Base-by-base conservation (phyloP, 2,797 vertebrate species). In the Enteromius trimaculatus region DNA sequence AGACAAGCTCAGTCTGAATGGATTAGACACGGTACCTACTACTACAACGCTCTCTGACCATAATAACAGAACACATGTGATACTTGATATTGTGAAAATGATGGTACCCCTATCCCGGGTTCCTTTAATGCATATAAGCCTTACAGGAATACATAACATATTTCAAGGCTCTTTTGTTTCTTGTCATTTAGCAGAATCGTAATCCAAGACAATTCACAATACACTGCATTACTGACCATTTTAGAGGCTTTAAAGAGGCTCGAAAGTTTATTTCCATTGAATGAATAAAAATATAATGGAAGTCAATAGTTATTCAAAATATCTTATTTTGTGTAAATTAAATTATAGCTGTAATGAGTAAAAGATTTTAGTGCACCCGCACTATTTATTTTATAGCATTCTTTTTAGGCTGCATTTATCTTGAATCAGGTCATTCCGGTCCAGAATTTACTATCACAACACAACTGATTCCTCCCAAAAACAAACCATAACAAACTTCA, bases 11-110 rank as follows among this genome's bases (percentile, higher is more conserved):
- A 60, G 29, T 49, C 42, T 23, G 34, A 66, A 65, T 76, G 81
- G 79, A 82, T 83, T 60, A 75, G 64, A 55, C 47, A 60, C 29
- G 39, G 62, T 23, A 26, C 51, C 26, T 14, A 77, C 19, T 53
- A 29, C n/a, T 17, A 68, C 65, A 60, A 14, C 3, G 26, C 49
- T 58, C 23, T 80, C 23, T 31, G 51, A 70, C 34, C 17, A 68
- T 4, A 65, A 39, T 65, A 11, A 58, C 23, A 31, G 16, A 58
- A 66, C 23, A 65, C 49, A 71, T 74, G 70, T 53, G 70, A 82
- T 75, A 75, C 29, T 51, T 65, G 47, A 75, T 75, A 75, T 55
- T 77, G 81, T 77, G 75, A 71, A 37, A 58, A 39, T 78, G 75
- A 83, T 62, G 39, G 75, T 39, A 70, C 65, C 65, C 39, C 37